Conservation (phyloP, 2,113 vertebrate genomes). For the Protobothrops mucrosquamatus region DNA sequence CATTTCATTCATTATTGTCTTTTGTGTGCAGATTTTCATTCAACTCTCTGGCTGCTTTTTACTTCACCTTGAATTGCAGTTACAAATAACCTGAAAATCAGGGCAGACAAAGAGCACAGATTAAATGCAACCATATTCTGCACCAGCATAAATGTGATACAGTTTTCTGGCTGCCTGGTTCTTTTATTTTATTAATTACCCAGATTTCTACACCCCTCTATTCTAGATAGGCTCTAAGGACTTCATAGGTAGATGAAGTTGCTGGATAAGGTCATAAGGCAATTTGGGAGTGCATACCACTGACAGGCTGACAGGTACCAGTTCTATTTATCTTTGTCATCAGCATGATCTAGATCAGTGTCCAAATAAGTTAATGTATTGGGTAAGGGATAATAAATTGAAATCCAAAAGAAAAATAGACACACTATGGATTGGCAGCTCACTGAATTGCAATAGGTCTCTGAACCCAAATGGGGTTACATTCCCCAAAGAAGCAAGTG, state of each 20-base stretch:
- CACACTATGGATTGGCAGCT: neutral
- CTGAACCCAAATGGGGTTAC: neutral
- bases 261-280: neutral
- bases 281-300: neutral
- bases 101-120: neutral
- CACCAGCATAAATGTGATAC: neutral
- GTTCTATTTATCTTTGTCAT: neutral
- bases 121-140: neutral
- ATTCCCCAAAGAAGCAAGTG: neutral
- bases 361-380: neutral
- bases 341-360: neutral
- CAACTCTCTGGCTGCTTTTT: neutral
- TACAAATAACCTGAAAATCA: neutral
- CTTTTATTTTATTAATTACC: neutral
- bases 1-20: neutral
- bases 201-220: neutral
- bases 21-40: neutral
- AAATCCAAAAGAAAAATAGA: neutral
- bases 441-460: neutral
- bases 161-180: neutral
- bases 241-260: neutral
- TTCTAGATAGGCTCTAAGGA: neutral
- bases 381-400: neutral
- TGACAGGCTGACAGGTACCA: neutral
- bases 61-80: neutral